These are phyloP conservation scores for Todus mexicanus DNA, from an alignment of 2,797 vertebrate species.

Conservation along the genomic window DNA sequence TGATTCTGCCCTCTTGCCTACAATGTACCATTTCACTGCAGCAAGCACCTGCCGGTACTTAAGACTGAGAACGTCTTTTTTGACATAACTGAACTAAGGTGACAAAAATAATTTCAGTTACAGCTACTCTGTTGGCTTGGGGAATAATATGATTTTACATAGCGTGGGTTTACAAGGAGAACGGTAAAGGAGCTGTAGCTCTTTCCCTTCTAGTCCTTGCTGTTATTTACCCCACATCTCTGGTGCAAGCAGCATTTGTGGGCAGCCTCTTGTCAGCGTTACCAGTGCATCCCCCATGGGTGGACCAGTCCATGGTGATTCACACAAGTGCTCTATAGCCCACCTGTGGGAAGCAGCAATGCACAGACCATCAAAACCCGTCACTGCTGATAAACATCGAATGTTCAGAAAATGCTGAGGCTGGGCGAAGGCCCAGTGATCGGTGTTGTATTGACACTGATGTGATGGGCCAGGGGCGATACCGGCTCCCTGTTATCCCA, in stretches of 20 bases:
- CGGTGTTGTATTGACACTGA: too few relatives aligned
- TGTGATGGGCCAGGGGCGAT: too few relatives aligned
- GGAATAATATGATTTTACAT: neutral
- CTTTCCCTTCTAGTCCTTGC: neutral
- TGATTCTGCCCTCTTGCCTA: neutral
- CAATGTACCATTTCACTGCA: neutral
- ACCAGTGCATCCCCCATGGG: accelerated
- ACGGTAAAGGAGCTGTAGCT: neutral
- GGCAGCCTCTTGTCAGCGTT: neutral
- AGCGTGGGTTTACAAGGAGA: neutral
- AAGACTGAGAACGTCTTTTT: neutral
- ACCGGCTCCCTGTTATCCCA: too few relatives aligned
- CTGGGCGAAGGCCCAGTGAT: too few relatives aligned
- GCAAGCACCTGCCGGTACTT: neutral
- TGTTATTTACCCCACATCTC: neutral
- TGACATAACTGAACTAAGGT: neutral
- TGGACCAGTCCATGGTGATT: neutral
- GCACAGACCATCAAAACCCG: too few relatives aligned
- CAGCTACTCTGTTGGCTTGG: neutral
- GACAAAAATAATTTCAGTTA: neutral
- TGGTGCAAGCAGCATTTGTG: neutral
- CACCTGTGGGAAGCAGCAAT: too few relatives aligned
- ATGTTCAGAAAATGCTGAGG: too few relatives aligned
- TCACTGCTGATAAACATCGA: too few relatives aligned
- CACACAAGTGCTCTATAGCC: neutral